Evolutionary conservation across 2,797 vertebrate genomes (phyloP), one percentile per base, ranked within the genome.

Genomic region (Mus minutoides): DNA sequence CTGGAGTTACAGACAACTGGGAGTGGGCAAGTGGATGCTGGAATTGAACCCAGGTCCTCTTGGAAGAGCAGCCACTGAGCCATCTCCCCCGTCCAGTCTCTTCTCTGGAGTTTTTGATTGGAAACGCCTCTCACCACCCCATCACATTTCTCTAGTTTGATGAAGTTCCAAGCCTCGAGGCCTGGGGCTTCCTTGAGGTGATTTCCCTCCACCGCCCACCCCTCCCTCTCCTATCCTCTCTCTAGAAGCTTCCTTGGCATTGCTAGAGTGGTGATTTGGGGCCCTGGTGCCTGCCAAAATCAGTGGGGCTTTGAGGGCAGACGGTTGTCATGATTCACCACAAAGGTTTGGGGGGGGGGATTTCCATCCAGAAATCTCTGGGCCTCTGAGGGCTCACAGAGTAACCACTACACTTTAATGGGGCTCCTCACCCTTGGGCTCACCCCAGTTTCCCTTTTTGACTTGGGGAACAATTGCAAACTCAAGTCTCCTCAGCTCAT

Each of bases 341-440:
- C 6, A 29, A 69, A 94, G 43, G 62, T 80, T 94, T 79, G 54
- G 0, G 49, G 49, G 10, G 49, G 49, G 86, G 54, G 0, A 79
- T 93, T 90, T 95, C 96, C 94, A 95, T n/a, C 60, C 75, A 91
- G 95, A 94, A 96, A 43, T 19, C 40, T 17, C 54, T 78, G 92
- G 80, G 60, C 37, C 67, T 84, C 46, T 13, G 29, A 58, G 88
- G 16, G 75, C 78, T 76, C 58, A 24, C 46, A 84, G 40, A 77
- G 31, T 94, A 69, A 79, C 88, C 91, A 80, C 52, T 22, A 34
- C 58, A 46, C 24, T 88, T 73, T 19, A 78, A 60, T 46, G 87
- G 88, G 6, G n/a, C 8, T 54, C 62, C n/a, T 60, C 14, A 3
- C 34, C 17, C 56, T 80, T 92, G 73, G 95, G 73, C 43, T 86